Evolutionary conservation across 2,888 invertebrate genomes (phyloP), one percentile per base, ranked within the genome.

Genomic region (Orchesella flavescens): DNA sequence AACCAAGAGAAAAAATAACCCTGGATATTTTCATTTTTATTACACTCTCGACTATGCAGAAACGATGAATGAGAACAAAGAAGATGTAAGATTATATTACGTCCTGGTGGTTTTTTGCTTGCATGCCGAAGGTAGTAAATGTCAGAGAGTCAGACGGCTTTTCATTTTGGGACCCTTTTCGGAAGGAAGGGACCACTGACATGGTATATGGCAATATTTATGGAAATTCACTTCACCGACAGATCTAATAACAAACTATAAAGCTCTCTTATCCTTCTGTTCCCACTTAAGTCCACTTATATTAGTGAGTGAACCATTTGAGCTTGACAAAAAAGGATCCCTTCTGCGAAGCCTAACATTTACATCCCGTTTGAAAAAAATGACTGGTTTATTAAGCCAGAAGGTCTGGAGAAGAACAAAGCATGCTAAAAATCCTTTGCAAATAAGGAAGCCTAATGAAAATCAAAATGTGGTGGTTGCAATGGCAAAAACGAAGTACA

Each of bases 31-130:
- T 34, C 34, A 34, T 71, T 55, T 71, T 71, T 71, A 53, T 71
- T 71, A 55, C 71, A 13, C 3, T 4, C 57, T 4, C 57, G 57
- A 71, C 57, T 68, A 24, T 68, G 76, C 76, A 76, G 76, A 76
- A 76, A 63, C 57, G 23, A 57, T 68, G 76, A n/a, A 68, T 59
- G 65, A 65, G 57, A 59, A 65, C 65, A 65, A 75, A 68, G 44
- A 24, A 44, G 68, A 57, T 12, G 46, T 76, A 65, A 46, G 68
- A 76, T 76, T 68, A 76, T 76, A 23, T 76, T 66, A 75, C 65
- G 69, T 55, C 55, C 53, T 71, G 53, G 24, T 55, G 34, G 23
- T 49, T 49, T 24, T 49, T 49, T 55, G 19, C 21, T 44, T 43
- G 43, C 66, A 44, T 66, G 24, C 61, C 44, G 13, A 4, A 15